Evolutionary conservation across 2,113 vertebrate species (phyloP).

Genomic region (Lycaon pictus): DNA sequence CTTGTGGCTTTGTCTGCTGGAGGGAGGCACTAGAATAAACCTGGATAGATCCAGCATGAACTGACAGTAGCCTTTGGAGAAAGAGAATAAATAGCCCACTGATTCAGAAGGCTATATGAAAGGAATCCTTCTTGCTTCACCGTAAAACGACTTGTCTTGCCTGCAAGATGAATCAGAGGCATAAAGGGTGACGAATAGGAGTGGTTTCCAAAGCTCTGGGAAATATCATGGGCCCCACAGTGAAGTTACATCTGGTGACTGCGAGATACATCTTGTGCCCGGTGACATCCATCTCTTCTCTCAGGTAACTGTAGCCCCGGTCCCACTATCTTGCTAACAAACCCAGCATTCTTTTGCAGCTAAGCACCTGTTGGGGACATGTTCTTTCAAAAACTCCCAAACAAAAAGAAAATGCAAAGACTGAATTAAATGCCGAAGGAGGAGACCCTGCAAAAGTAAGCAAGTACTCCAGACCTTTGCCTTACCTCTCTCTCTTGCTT

Average conservation of each 20-base stretch:
- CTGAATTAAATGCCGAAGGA: background rate
- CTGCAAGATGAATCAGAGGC: conserved; percentile 66
- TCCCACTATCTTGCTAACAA: background rate
- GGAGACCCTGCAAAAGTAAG: background rate
- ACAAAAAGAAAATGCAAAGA: background rate
- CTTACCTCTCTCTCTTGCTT: background rate
- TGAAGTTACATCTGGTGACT: conserved; percentile 55
- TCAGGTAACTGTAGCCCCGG: background rate
- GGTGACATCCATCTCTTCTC: conserved; percentile 45
- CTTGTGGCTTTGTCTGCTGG: background rate
- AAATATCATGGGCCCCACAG: conserved; percentile 25
- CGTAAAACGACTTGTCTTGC: conserved; percentile 58
- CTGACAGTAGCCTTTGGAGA: conserved; percentile 3
- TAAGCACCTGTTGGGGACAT: background rate
- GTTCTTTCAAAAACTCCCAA: background rate
- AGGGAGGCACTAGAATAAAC: conserved; percentile 36
- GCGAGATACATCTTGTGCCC: conserved; percentile 16
- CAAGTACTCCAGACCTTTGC: fast-evolving
- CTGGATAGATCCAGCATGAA: background rate
- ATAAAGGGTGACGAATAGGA: conserved; percentile 68
- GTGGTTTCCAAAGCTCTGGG: conserved; percentile 48
- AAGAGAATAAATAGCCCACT: conserved; percentile 45
- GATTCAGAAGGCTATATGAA: conserved; percentile 46
- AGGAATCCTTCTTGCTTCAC: conserved; percentile 31
- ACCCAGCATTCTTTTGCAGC: background rate